Conservation (phyloP, 2,888 invertebrate species). For the Melanargia galathea region DNA sequence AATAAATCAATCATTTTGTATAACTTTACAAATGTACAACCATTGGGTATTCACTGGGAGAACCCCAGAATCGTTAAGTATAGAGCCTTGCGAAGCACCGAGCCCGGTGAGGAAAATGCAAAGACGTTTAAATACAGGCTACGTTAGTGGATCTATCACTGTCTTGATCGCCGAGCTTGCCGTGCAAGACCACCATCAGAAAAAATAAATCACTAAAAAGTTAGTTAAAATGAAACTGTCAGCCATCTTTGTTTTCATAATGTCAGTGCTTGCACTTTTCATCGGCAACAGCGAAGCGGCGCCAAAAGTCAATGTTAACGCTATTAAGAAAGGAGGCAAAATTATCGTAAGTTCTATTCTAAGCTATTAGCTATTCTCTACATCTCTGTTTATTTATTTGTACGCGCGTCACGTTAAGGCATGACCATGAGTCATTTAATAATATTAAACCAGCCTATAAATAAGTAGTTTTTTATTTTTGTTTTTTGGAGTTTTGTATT, state of each 20-base stretch:
- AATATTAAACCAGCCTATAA: no score
- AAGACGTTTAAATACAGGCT: slow-evolving; percentile 18
- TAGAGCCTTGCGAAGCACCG: background rate
- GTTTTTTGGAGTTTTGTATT: no score
- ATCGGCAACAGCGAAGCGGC: slow-evolving; percentile 44
- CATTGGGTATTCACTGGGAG: background rate
- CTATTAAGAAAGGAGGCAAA: slow-evolving; percentile 47
- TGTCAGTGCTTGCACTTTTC: slow-evolving; percentile 46
- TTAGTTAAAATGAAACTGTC: slow-evolving; percentile 50
- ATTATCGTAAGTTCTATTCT: slow-evolving; percentile 30
- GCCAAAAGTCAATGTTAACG: slow-evolving; percentile 47
- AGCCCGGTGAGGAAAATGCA: slow-evolving; percentile 22
- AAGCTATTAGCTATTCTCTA: background rate
- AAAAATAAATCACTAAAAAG: background rate
- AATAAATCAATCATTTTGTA: no score
- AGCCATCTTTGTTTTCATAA: slow-evolving; percentile 44
- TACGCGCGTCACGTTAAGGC: no score
- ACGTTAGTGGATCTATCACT: slow-evolving; percentile 10
- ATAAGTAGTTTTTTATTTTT: no score
- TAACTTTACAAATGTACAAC: background rate
- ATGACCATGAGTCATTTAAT: no score
- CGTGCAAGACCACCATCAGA: background rate
- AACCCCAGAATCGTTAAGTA: background rate
- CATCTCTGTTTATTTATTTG: no score
- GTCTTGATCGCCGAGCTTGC: slow-evolving; percentile 1